Conservation (phyloP, 2,797 vertebrate genomes). For the Pampus argenteus region DNA sequence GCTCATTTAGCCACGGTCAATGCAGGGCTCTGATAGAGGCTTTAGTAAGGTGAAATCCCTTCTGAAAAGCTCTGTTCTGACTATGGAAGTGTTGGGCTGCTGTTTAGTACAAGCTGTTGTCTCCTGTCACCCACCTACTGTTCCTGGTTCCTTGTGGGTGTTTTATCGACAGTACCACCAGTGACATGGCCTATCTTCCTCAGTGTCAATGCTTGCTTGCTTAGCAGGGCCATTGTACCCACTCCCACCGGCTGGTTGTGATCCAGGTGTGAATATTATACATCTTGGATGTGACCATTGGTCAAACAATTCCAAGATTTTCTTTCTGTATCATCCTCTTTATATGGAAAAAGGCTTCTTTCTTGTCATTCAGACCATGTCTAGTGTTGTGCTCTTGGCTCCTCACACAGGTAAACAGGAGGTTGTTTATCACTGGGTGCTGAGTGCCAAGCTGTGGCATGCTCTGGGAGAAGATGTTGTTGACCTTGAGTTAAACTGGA, state of each 20-base stretch:
- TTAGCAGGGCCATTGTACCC: constrained; percentile 55
- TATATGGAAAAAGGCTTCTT: constrained; percentile 35
- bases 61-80: constrained; percentile 65
- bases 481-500: constrained; percentile 78
- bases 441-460: constrained; percentile 54
- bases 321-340: constrained; percentile 31
- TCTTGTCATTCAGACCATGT: constrained; percentile 43
- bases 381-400: constrained; percentile 56
- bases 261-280: constrained; percentile 55
- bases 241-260: constrained; percentile 47
- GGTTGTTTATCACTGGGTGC: constrained; percentile 65
- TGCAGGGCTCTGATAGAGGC: constrained; percentile 77
- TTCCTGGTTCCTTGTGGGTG: constrained; percentile 61
- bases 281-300: constrained; percentile 52
- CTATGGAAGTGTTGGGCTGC: constrained; percentile 61
- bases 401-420: constrained; percentile 65
- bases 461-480: constrained; percentile 68
- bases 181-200: constrained; percentile 54
- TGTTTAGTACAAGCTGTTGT: constrained; percentile 60
- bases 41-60: constrained; percentile 77
- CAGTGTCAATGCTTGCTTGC: constrained; percentile 44
- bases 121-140: constrained; percentile 70
- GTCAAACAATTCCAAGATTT: constrained; percentile 49
- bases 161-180: constrained; percentile 68
- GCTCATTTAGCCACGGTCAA: constrained; percentile 80